Base-by-base conservation (phyloP, 2,113 vertebrate species). In the Symphodus melops region DNA sequence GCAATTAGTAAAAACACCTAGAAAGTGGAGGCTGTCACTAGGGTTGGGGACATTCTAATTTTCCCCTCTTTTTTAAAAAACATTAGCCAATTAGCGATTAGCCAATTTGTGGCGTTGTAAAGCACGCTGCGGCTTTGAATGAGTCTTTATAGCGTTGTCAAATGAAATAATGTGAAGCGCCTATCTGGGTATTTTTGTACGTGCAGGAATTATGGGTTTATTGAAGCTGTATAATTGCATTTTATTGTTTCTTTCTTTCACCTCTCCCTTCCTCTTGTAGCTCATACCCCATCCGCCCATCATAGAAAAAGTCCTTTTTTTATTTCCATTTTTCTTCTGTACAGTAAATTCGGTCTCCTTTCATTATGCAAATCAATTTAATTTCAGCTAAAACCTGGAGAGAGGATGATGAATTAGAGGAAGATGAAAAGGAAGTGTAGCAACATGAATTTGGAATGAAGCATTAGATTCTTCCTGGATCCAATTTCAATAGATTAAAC, bases 351-450 rank as follows among this genome's bases (percentile, higher is more conserved):
- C 89, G 82, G 89, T 92, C 85, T 87, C 74, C 82, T 87, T 85
- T 91, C 89, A 92, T 93, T 90, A 92, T 92, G 89, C 86, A 91
- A 93, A 93, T 93, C 77, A 81, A 90, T 93, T 94, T 92, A 85
- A 93, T 93, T 91, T 82, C 74, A 73, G 81, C 66, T 78, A 89
- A 89, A 91, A 90, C 79, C 75, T 85, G 66, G 54, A 81, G 59
- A 75, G 49, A 70, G 62, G 75, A 56, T 79, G 70, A 86, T 72
- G 46, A 81, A 91, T 85, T 75, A 79, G 83, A 89, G 83, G 77
- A 75, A 76, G 90, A 92, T 89, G 82, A 89, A 87, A 91, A 86
- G 67, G 80, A 86, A 86, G 81, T 62, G 68, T 70, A 85, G 79
- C 79, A 60, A 86, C 79, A 81, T 72, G 60, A 67, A 85, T 80